Conservation (phyloP, 2,888 invertebrate species). For the Gibbula magus region DNA sequence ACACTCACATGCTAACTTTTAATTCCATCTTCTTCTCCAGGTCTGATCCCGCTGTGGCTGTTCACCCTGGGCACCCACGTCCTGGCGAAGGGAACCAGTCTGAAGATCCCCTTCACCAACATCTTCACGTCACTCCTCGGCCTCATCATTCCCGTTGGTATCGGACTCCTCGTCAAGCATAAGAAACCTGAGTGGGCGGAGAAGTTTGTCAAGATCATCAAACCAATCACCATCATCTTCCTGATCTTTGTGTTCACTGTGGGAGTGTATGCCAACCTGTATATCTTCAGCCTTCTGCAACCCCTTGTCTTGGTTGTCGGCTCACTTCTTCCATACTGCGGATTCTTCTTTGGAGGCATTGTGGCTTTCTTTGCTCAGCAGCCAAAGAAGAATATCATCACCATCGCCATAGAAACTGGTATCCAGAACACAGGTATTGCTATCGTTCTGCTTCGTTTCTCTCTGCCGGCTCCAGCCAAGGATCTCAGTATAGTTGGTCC, state of each 20-base stretch:
- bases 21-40: background rate
- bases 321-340: conserved; percentile 75
- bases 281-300: conserved; percentile 75
- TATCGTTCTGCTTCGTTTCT: conserved; percentile 72
- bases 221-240: conserved; percentile 75
- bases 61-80: conserved; percentile 74
- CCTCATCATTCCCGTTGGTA: conserved; percentile 75
- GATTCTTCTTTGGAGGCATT: conserved; percentile 76
- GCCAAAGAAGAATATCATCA: conserved; percentile 76
- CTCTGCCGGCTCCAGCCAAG: conserved; percentile 63
- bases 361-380: conserved; percentile 67
- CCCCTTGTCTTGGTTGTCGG: conserved; percentile 71
- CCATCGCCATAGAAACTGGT: conserved; percentile 89
- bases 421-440: conserved; percentile 88
- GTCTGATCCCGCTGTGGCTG: conserved; percentile 78
- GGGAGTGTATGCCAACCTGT: conserved; percentile 76
- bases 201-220: conserved; percentile 69
- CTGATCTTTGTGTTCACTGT: conserved; percentile 75
- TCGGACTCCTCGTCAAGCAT: conserved; percentile 75
- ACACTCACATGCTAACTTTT: too few relatives aligned
- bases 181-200: conserved; percentile 71
- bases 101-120: conserved; percentile 75
- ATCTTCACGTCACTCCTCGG: conserved; percentile 74
- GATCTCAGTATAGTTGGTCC: conserved; percentile 82
- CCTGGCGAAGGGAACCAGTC: conserved; percentile 65